phyloP scores from a whole-genome alignment of 2,888 invertebrate genomes.

The Xanthia togata region DNA sequence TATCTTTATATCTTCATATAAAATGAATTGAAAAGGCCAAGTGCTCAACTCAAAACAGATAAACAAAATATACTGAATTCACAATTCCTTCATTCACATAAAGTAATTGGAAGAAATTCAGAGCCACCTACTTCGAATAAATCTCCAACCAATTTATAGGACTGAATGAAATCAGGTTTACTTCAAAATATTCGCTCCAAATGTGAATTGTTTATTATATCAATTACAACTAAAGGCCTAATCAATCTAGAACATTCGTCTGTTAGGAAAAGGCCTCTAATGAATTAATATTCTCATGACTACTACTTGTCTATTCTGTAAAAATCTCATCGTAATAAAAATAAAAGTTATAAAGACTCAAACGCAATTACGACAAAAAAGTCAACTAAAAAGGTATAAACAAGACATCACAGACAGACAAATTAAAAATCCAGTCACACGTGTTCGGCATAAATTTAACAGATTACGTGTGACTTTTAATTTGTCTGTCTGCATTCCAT shows the following conservation, averaged over 20 bases:
- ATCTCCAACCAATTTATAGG: conserved; percentile 32
- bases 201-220: conserved; percentile 48
- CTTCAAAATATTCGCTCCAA: conserved; percentile 32
- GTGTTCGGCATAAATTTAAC: no score
- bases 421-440: no score
- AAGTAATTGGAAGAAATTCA: background rate
- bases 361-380: no score
- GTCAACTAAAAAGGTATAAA: no score
- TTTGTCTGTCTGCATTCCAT: no score
- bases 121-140: conserved; percentile 1
- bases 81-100: background rate
- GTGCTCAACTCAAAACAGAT: background rate
- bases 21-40: background rate
- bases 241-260: conserved; percentile 41
- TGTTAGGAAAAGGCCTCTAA: background rate
- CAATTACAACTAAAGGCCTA: conserved; percentile 41
- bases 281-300: conserved; percentile 1
- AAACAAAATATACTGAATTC: background rate
- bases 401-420: no score
- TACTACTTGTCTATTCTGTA: background rate
- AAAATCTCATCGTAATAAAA: background rate
- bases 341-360: no score
- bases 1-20: background rate
- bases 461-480: no score
- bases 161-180: conserved; percentile 30